Evolutionary conservation across 2,797 vertebrate species (phyloP).

Genomic region (Cichlasoma orientale): DNA sequence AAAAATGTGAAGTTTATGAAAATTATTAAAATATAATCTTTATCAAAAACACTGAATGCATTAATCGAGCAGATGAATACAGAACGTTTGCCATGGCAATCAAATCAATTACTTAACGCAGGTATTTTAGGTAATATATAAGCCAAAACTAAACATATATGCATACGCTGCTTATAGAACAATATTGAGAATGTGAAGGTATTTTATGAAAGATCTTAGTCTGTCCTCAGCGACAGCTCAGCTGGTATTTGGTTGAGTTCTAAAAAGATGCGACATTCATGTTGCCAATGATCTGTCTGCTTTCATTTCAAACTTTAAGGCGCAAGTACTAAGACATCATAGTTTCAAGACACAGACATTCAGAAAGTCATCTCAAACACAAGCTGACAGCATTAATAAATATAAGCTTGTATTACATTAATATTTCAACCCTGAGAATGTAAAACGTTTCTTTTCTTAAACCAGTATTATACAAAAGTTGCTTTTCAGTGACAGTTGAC

Average conservation of each 20-base stretch:
- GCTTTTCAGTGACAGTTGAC: constrained; percentile 9
- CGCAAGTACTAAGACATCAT: constrained; percentile 68
- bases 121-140: constrained; percentile 32
- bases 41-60: constrained; percentile 66
- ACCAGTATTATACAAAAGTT: constrained; percentile 25
- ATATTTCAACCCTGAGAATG: constrained; percentile 65
- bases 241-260: constrained; percentile 31
- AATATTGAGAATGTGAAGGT: constrained; percentile 44
- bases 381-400: constrained; percentile 50
- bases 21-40: constrained; percentile 74
- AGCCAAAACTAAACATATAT: constrained; percentile 46
- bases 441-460: constrained; percentile 21
- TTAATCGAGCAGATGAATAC: constrained; percentile 35
- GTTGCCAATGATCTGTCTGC: constrained; percentile 18
- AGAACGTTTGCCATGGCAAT: constrained; percentile 18
- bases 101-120: constrained; percentile 4
- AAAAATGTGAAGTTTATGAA: constrained; percentile 31
- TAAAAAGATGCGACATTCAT: constrained; percentile 18
- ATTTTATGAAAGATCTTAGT: constrained; percentile 20
- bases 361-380: constrained; percentile 37
- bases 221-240: constrained; percentile 6
- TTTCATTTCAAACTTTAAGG: constrained; percentile 50
- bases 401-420: constrained; percentile 37
- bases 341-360: constrained; percentile 66
- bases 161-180: constrained; percentile 34